phyloP scores from a whole-genome alignment of 2,797 vertebrate genomes.

The Falco cherrug region DNA sequence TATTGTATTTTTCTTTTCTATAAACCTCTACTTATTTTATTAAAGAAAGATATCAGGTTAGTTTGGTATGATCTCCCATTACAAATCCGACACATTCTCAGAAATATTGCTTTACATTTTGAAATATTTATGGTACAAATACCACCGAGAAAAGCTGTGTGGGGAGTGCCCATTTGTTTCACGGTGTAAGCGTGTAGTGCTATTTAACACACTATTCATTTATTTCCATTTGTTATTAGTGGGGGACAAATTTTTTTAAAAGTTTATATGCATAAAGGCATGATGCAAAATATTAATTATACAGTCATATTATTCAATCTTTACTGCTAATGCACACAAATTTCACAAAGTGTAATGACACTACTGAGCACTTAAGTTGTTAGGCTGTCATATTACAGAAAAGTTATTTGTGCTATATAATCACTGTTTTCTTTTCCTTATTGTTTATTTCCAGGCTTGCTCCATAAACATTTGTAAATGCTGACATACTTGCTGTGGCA shows the following conservation, averaged over 20 bases:
- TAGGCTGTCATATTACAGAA: slow-evolving; percentile 79
- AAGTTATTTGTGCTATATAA: slow-evolving; percentile 78
- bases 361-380: slow-evolving; percentile 79
- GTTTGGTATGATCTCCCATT: background rate
- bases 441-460: slow-evolving; percentile 71
- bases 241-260: background rate
- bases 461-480: slow-evolving; percentile 69
- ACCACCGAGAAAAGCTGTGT: background rate
- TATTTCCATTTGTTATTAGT: slow-evolving; percentile 56
- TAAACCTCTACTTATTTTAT: background rate
- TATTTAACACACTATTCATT: slow-evolving; percentile 41
- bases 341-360: slow-evolving; percentile 78
- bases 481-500: slow-evolving; percentile 37
- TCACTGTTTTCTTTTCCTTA: slow-evolving; percentile 69
- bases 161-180: background rate
- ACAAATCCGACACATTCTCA: background rate
- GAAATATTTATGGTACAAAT: background rate
- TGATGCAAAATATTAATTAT: slow-evolving; percentile 75
- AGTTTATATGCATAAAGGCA: slow-evolving; percentile 57
- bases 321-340: slow-evolving; percentile 76
- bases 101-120: background rate
- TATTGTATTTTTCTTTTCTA: background rate
- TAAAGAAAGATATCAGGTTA: background rate
- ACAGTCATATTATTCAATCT: slow-evolving; percentile 74
- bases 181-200: background rate